A percentile compares a stretch with the other conserved stretches of the same genome.
phyloP scores from a whole-genome alignment of 2,797 vertebrate species.

The Coluber constrictor region DNA sequence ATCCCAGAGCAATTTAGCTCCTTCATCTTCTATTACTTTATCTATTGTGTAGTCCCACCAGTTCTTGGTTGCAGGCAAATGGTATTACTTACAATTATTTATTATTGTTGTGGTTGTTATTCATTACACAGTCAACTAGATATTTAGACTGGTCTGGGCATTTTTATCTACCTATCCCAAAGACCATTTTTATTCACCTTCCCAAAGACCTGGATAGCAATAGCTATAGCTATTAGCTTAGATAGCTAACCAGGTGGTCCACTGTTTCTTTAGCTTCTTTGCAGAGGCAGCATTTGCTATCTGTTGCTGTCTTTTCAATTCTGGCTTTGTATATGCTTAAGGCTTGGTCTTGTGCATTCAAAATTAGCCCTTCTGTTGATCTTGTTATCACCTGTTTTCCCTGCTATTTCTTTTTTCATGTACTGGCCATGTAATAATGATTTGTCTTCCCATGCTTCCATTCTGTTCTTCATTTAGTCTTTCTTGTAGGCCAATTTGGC shows the following conservation, averaged over 20 bases:
- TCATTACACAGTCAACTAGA: neutral
- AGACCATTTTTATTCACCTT: neutral
- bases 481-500: neutral
- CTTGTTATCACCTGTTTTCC: neutral
- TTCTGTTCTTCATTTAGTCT: neutral
- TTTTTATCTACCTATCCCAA: neutral
- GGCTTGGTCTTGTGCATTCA: neutral
- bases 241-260: neutral
- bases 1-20: neutral
- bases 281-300: neutral
- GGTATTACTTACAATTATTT: neutral
- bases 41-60: neutral
- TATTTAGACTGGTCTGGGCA: neutral
- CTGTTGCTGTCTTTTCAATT: neutral
- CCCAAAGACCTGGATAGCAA: neutral
- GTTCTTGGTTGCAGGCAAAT: neutral
- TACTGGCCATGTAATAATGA: neutral
- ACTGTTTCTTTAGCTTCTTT: neutral
- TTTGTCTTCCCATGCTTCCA: neutral
- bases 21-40: neutral
- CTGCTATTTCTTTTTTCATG: neutral
- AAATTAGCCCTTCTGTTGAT: neutral
- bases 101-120: neutral
- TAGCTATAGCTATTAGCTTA: neutral
- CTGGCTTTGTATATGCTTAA: neutral